Percentiles rank a stretch among this genome's conserved stretches.
Conservation (phyloP, 1,140 invertebrate genomes). For the Prorops nasuta region DNA sequence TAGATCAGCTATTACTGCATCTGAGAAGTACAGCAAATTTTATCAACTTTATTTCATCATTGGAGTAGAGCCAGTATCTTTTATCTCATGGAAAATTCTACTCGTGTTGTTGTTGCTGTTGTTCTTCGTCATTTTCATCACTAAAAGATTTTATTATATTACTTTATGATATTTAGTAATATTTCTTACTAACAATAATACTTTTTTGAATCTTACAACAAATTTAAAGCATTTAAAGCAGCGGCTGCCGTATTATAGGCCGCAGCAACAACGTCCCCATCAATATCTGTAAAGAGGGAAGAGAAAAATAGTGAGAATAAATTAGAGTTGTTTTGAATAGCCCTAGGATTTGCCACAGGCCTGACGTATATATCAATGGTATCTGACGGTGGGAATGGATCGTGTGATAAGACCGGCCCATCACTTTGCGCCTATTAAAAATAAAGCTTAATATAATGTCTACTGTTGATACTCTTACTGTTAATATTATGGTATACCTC, state of each 20-base stretch:
- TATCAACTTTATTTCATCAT: no score
- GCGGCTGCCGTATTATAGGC: constrained; percentile 3
- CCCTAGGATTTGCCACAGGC: constrained; percentile 16
- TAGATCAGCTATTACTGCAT: no score
- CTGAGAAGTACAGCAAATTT: no score
- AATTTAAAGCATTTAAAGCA: constrained; percentile 21
- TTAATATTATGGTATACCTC: constrained; percentile 45
- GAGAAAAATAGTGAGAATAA: constrained; percentile 39
- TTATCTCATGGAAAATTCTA: no score
- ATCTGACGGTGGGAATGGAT: constrained; percentile 78
- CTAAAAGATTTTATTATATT: constrained; percentile 18
- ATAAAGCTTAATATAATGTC: neutral
- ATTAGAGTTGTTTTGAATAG: constrained; percentile 14
- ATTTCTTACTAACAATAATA: constrained; percentile 7
- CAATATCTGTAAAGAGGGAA: constrained; percentile 35
- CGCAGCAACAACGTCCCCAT: constrained; percentile 14
- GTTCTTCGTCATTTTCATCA: constrained; percentile 23
- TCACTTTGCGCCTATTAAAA: constrained; percentile 55
- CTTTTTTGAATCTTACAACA: constrained; percentile 23
- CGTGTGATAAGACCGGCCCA: constrained; percentile 72
- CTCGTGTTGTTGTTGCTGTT: no score
- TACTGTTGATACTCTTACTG: neutral
- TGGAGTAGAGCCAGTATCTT: no score
- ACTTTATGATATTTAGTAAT: neutral
- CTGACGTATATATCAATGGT: constrained; percentile 69